Conservation (phyloP, 1,140 invertebrate genomes). For the Drosophila sechellia region DNA sequence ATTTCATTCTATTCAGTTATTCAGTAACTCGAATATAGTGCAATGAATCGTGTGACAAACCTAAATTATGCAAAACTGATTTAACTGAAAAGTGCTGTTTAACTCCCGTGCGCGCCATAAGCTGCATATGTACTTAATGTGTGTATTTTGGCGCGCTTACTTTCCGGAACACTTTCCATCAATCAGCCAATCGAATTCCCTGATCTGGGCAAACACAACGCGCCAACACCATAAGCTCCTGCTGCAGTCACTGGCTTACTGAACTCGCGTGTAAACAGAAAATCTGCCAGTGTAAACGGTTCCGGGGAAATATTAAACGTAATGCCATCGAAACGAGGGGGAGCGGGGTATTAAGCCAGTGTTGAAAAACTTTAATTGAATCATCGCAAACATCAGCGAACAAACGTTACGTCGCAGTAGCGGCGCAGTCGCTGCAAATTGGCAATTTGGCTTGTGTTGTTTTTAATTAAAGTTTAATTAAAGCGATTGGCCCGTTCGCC, state of each 20-base stretch:
- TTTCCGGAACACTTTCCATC: slow-evolving; percentile 13
- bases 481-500: slow-evolving; percentile 53
- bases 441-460: slow-evolving; percentile 72
- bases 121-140: slow-evolving; percentile 6
- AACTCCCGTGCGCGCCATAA: background rate
- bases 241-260: slow-evolving; percentile 23
- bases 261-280: slow-evolving; percentile 32
- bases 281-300: slow-evolving; percentile 25
- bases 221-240: slow-evolving; percentile 13
- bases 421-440: slow-evolving; percentile 48
- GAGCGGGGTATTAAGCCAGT: slow-evolving; percentile 44
- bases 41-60: background rate
- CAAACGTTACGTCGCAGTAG: slow-evolving; percentile 22
- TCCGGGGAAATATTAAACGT: slow-evolving; percentile 24
- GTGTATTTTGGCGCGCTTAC: slow-evolving; percentile 7
- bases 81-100: background rate
- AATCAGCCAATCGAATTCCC: slow-evolving; percentile 3
- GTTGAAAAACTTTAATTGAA: slow-evolving; percentile 78
- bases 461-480: slow-evolving; percentile 82
- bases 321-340: slow-evolving; percentile 9
- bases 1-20: background rate
- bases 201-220: slow-evolving; percentile 16
- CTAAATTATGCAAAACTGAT: background rate
- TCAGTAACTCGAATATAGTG: background rate
- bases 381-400: slow-evolving; percentile 65